These are phyloP conservation scores for Gasteruption jaculator DNA, from an alignment of 2,888 invertebrate genomes.

Conservation along the genomic window DNA sequence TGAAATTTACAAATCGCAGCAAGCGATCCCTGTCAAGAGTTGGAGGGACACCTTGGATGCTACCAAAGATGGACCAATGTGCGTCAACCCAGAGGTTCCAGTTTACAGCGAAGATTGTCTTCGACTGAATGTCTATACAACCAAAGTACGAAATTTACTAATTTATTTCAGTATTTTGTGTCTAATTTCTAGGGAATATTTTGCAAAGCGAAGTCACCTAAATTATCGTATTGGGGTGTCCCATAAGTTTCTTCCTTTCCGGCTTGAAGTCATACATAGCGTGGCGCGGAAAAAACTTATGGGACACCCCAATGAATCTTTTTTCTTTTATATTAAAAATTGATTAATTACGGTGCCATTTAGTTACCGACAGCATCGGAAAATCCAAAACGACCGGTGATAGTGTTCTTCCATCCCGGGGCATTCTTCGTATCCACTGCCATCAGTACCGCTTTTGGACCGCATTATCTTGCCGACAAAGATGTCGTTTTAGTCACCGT, in stretches of 20 bases:
- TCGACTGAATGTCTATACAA: constrained; percentile 59
- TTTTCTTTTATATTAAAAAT: no score
- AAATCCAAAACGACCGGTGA: constrained; percentile 53
- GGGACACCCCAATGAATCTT: no score
- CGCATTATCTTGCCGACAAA: constrained; percentile 27
- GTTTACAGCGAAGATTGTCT: constrained; percentile 60
- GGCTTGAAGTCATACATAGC: no score
- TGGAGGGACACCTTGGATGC: constrained; percentile 57
- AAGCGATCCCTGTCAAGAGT: constrained; percentile 52
- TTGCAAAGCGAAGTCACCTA: no score
- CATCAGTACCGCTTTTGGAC: constrained; percentile 51
- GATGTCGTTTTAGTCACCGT: constrained; percentile 54
- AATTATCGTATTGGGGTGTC: no score
- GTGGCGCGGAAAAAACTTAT: no score
- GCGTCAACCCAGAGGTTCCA: constrained; percentile 52
- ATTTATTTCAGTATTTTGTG: no score
- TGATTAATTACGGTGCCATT: not conserved
- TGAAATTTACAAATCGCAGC: constrained; percentile 35
- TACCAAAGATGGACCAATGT: constrained; percentile 57
- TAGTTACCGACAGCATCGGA: not conserved
- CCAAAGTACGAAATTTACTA: constrained; percentile 35
- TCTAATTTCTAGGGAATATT: no score
- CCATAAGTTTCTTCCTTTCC: no score
- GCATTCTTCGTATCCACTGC: constrained; percentile 61
- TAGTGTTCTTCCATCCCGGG: constrained; percentile 64